phyloP scores from a whole-genome alignment of 2,113 vertebrate genomes.

The Nipponia nippon region DNA sequence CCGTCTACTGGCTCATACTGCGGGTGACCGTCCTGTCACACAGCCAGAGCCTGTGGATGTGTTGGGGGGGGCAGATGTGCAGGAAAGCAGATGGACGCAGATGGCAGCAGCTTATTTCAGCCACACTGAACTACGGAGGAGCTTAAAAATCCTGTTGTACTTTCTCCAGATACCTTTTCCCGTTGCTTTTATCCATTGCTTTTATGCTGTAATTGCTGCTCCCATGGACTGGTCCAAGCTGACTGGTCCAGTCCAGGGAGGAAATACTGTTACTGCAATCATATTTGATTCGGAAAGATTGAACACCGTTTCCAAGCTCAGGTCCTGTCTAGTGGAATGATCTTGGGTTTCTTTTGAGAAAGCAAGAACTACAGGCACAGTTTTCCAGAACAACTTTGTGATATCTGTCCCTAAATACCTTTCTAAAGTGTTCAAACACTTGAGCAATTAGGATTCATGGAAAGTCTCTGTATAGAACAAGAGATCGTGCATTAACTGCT shows the following conservation, averaged over 20 bases:
- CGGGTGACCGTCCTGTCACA: background rate
- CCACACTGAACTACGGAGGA: background rate
- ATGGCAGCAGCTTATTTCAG: background rate
- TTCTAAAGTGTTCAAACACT: background rate
- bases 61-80: background rate
- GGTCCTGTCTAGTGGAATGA: background rate
- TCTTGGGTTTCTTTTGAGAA: background rate
- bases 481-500: background rate
- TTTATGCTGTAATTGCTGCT: background rate
- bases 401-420: background rate
- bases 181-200: background rate
- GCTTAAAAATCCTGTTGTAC: background rate
- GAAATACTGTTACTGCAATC: background rate
- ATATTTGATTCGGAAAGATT: background rate
- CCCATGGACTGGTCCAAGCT: background rate
- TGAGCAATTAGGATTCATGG: background rate
- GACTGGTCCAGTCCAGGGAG: background rate
- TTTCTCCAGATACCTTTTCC: background rate
- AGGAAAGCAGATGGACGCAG: background rate
- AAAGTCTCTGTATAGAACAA: background rate
- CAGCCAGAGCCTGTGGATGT: background rate
- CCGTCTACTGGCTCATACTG: fast-evolving
- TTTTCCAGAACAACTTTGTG: background rate
- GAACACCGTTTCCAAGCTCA: background rate
- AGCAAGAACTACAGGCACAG: background rate